A percentile compares a stretch with the other conserved stretches of the same genome.
These are phyloP conservation scores for Adela reaumurella DNA, from an alignment of 2,888 invertebrate genomes.

Conservation along the genomic window DNA sequence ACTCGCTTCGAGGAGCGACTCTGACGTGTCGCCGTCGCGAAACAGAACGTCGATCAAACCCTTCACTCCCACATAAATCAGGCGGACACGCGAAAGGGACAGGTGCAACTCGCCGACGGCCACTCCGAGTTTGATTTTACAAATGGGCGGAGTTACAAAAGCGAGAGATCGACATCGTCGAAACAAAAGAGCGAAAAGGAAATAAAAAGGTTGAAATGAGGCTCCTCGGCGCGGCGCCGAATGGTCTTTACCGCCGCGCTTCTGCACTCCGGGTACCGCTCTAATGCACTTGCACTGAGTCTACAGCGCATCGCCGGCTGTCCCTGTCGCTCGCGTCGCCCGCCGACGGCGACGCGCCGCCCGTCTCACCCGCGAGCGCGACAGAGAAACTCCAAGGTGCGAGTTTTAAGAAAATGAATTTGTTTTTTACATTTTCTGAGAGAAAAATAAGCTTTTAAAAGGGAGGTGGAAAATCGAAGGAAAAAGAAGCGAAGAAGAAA, in stretches of 20 bases:
- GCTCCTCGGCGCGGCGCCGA: neutral
- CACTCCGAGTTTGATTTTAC: conserved; percentile 48
- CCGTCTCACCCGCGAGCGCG: neutral
- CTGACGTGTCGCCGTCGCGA: conserved; percentile 18
- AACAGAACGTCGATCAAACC: conserved; percentile 53
- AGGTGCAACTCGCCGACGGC: conserved; percentile 37
- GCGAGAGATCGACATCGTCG: conserved; percentile 44
- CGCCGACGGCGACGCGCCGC: conserved; percentile 1
- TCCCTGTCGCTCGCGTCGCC: too few relatives aligned
- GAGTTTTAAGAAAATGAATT: neutral
- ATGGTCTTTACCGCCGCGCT: too few relatives aligned
- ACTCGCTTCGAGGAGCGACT: neutral
- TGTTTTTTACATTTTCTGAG: conserved; percentile 4
- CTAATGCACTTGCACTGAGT: too few relatives aligned
- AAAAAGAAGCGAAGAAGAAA: conserved; percentile 32
- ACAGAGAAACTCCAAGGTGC: neutral
- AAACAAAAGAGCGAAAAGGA: conserved; percentile 52
- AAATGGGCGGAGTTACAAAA: conserved; percentile 49
- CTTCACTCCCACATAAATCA: conserved; percentile 56
- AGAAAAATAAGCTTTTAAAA: conserved; percentile 27
- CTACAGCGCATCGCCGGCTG: conserved; percentile 19
- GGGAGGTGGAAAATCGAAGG: conserved; percentile 38
- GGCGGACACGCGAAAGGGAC: conserved; percentile 45
- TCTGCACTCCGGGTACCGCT: too few relatives aligned
- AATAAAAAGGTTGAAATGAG: conserved; percentile 23